Evolutionary conservation across 2,797 vertebrate species (phyloP).

Genomic region (Danio aesculapii): DNA sequence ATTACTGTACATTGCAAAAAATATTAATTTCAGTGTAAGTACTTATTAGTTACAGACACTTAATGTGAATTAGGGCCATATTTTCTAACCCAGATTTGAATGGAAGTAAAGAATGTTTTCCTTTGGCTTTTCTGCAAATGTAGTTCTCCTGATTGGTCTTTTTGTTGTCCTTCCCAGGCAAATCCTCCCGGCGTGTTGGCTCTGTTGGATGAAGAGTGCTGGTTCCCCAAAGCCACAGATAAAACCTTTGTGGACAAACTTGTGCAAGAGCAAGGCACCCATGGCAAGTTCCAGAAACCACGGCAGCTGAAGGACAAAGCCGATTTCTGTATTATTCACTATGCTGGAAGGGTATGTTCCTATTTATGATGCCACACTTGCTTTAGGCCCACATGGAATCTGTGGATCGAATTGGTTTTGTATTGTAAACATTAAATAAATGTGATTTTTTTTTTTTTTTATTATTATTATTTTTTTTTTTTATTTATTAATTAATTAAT

Average conservation of each 20-base stretch:
- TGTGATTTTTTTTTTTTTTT: no score
- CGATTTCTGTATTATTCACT: slow-evolving; percentile 98
- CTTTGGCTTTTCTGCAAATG: neutral
- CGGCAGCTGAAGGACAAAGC: slow-evolving; percentile 98
- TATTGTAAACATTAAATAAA: no score
- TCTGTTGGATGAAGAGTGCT: slow-evolving; percentile 96
- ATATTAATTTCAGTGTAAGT: no score
- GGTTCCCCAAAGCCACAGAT: slow-evolving; percentile 99
- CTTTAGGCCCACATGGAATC: no score
- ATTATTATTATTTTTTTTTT: no score
- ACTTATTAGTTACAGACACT: no score
- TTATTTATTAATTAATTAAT: no score
- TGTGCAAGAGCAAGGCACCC: slow-evolving; percentile 94
- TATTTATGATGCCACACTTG: neutral
- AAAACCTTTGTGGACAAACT: slow-evolving; percentile 98
- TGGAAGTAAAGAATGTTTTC: neutral
- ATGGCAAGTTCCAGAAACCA: slow-evolving; percentile 96
- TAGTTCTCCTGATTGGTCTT: neutral
- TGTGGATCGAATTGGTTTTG: no score
- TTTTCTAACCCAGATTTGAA: neutral
- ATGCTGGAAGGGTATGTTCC: slow-evolving; percentile 90
- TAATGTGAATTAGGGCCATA: no score
- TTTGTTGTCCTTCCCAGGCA: slow-evolving; percentile 76
- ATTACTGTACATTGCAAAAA: no score
- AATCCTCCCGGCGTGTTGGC: slow-evolving; percentile 95